Evolutionary conservation across 2,888 invertebrate species (phyloP).

Genomic region (Laothoe populi): DNA sequence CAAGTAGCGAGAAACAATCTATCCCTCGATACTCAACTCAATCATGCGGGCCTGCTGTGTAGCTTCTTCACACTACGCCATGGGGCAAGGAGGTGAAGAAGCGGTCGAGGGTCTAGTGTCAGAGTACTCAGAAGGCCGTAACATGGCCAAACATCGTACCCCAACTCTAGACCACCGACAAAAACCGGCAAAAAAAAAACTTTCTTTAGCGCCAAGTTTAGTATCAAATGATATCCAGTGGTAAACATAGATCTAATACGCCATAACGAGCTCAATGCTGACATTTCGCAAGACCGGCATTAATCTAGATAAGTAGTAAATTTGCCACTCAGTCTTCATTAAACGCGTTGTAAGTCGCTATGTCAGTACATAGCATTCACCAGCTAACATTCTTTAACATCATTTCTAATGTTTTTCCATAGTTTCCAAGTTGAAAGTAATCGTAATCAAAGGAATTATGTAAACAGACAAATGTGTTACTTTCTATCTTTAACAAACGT

Average conservation of each 20-base stretch:
- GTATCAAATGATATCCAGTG: background rate
- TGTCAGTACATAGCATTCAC: background rate
- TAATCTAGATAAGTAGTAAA: constrained; percentile 4
- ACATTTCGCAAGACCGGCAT: background rate
- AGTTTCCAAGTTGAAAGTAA: constrained; percentile 9
- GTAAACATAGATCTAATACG: background rate
- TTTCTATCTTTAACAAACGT: constrained; percentile 8
- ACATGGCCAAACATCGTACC: too few relatives aligned
- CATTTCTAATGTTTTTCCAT: constrained; percentile 27
- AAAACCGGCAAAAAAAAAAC: too few relatives aligned
- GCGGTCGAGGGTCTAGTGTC: too few relatives aligned
- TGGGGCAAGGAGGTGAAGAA: too few relatives aligned
- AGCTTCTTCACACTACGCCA: too few relatives aligned
- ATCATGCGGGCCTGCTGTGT: too few relatives aligned
- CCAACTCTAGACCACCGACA: too few relatives aligned
- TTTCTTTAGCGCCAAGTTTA: background rate
- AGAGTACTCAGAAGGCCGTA: too few relatives aligned
- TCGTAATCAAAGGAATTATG: constrained; percentile 11
- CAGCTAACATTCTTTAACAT: background rate
- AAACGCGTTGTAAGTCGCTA: background rate
- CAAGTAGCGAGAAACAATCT: too few relatives aligned
- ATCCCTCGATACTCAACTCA: too few relatives aligned
- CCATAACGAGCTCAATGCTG: background rate
- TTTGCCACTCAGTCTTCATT: background rate
- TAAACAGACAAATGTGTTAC: constrained; percentile 1